Evolutionary conservation across 2,797 vertebrate genomes (phyloP), one percentile per base, ranked within the genome.

Genomic region (Steatocranus sp.): DNA sequence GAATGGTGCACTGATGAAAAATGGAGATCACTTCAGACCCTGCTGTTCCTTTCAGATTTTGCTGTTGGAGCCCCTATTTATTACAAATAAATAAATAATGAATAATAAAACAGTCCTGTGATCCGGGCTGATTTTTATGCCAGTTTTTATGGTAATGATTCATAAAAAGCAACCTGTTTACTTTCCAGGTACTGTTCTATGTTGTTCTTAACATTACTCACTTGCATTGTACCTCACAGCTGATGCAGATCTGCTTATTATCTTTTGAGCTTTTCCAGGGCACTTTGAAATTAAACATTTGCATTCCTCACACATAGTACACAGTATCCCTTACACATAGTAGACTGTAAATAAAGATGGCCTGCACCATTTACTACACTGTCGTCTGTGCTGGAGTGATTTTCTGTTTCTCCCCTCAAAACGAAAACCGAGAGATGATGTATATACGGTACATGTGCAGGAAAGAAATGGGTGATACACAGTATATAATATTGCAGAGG

Each of bases 1-100:
- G 91, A 94, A 95, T 94, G 77, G 89, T 53, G 82, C 81, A 30
- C 91, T 95, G 91, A 95, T 95, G 92, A 94, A 92, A 93, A 94
- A 90, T 91, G 85, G 88, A 91, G 87, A 90, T 91, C 91, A 87
- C 91, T 91, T 90, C 51, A 79, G 76, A 78, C 82, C 90, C 88
- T 78, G 88, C 88, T 91, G 91, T 86, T 92, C 86, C 85, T 88
- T 90, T 94, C 76, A 86, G 66, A 80, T 82, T 81, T 83, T 86
- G 32, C 83, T 89, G 77, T 75, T 56, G 84, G 79, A 81, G 87
- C 81, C 81, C 53, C 81, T 68, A 81, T 87, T 86, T 84, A 87
- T 91, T 87, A 50, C 76, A 82, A 80, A 80, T 3, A n/a, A 36
- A 73, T n/a, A 30, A 73, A 73, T 18, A 73, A 46, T 46, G 43